phyloP scores from a whole-genome alignment of 1,140 invertebrate species.

The Pogonomyrmex barbatus region DNA sequence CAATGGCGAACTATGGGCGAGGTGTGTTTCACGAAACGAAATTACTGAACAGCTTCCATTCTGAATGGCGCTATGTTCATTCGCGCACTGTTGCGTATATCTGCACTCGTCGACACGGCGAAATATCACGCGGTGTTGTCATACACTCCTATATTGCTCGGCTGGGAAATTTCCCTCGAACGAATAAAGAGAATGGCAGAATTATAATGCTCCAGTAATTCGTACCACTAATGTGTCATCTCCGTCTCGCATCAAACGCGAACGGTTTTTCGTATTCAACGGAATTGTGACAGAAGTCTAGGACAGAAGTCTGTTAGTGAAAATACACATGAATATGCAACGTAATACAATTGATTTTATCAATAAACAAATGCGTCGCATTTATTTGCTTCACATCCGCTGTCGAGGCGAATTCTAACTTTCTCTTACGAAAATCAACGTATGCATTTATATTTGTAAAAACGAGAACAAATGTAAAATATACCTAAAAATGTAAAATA shows the following conservation, averaged over 20 bases:
- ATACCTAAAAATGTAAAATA: too few species aligned
- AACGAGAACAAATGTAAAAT: neutral
- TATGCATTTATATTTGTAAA: neutral
- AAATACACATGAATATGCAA: neutral
- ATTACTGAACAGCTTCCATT: constrained; percentile 57
- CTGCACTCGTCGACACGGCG: constrained; percentile 11
- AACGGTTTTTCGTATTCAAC: constrained; percentile 22
- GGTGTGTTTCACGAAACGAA: constrained; percentile 47
- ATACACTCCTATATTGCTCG: constrained; percentile 38
- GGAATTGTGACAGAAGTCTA: neutral
- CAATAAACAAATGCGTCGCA: neutral
- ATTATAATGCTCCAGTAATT: constrained; percentile 66
- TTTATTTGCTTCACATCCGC: neutral
- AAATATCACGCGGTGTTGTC: constrained; percentile 58
- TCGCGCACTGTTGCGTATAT: constrained; percentile 42
- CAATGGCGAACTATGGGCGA: constrained; percentile 19
- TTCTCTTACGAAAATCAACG: neutral
- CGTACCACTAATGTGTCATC: constrained; percentile 64
- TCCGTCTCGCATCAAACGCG: constrained; percentile 13
- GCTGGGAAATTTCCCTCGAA: constrained; percentile 51
- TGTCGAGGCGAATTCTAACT: neutral
- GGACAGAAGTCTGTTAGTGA: neutral
- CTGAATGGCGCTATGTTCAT: constrained; percentile 52
- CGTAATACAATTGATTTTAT: neutral
- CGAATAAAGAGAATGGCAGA: constrained; percentile 44